Conservation (phyloP, 1,140 invertebrate species). For the Homarus americanus region DNA sequence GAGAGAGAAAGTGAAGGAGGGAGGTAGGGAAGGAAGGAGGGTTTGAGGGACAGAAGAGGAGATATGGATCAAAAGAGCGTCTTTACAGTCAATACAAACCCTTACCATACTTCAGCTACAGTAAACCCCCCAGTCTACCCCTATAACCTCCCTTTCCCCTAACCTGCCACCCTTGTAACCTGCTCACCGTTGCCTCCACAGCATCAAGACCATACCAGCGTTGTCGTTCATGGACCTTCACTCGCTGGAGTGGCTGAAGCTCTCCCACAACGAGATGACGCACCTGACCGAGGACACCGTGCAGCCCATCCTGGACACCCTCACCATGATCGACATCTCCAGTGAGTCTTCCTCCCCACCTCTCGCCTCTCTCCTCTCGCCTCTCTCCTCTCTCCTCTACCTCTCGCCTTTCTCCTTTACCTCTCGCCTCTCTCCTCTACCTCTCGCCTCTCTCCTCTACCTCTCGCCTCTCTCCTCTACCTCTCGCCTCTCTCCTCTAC, state of each 20-base stretch:
- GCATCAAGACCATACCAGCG: constrained; percentile 74
- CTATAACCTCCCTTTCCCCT: neutral
- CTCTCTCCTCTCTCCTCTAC: neutral
- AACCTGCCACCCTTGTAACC: neutral
- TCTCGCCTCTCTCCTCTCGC: too few species aligned
- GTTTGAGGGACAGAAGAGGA: neutral
- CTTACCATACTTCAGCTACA: neutral
- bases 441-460: neutral
- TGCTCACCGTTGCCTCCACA: constrained; percentile 45
- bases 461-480: too few species aligned
- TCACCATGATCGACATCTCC: constrained; percentile 79
- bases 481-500: neutral
- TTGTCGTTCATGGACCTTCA: constrained; percentile 82
- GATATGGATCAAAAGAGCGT: neutral
- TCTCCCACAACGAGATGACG: constrained; percentile 91
- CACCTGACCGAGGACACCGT: constrained; percentile 91
- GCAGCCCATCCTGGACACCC: constrained; percentile 90
- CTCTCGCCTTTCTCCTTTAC: neutral
- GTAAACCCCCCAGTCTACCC: neutral
- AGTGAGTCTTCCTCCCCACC: constrained; percentile 19
- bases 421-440: neutral
- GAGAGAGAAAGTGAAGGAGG: neutral
- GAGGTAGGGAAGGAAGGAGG: neutral
- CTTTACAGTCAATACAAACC: neutral
- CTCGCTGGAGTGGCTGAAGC: constrained; percentile 90